These are phyloP conservation scores for Aurelia sp. DNA, from an alignment of 30 jellyfish, hydroid and myxozoan species.

Conservation along the genomic window DNA sequence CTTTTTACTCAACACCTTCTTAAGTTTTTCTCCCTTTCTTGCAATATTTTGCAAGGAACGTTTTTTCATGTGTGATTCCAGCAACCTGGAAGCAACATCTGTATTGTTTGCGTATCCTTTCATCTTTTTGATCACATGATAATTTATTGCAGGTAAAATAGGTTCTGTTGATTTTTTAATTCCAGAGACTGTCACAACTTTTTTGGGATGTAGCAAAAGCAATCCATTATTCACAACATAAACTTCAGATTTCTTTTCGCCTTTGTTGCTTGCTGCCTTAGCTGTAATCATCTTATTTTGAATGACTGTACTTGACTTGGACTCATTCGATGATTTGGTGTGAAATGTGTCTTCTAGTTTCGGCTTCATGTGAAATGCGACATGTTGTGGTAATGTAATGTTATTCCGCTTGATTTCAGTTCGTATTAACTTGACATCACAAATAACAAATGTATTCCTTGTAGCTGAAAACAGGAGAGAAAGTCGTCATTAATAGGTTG, in stretches of 20 bases:
- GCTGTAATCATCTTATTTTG: background rate
- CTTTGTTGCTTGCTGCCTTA: slow-evolving; percentile 1
- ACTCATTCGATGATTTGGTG: background rate
- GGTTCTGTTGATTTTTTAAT: slow-evolving; percentile 63
- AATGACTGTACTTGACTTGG: background rate
- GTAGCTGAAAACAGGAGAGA: slow-evolving; percentile 7
- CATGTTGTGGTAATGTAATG: background rate
- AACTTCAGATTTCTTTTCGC: slow-evolving; percentile 59
- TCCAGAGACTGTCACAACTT: slow-evolving; percentile 33
- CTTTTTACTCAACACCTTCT: background rate
- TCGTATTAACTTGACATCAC: slow-evolving; percentile 43
- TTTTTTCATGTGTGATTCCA: slow-evolving; percentile 43
- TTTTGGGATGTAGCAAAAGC: slow-evolving; percentile 60
- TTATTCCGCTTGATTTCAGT: slow-evolving; percentile 22
- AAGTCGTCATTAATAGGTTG: too few relatives aligned
- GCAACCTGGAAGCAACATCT: background rate
- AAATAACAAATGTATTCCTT: background rate
- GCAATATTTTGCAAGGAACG: slow-evolving; percentile 18
- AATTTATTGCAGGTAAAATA: slow-evolving; percentile 42
- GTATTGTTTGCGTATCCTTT: slow-evolving; percentile 19
- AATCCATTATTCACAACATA: slow-evolving; percentile 72
- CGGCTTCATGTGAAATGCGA: slow-evolving; percentile 5
- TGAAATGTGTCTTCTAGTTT: slow-evolving; percentile 15
- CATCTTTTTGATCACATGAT: slow-evolving; percentile 54
- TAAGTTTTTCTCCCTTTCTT: background rate